These are phyloP conservation scores for Drosophila mulleri DNA, from an alignment of 2,888 invertebrate species.

Conservation along the genomic window DNA sequence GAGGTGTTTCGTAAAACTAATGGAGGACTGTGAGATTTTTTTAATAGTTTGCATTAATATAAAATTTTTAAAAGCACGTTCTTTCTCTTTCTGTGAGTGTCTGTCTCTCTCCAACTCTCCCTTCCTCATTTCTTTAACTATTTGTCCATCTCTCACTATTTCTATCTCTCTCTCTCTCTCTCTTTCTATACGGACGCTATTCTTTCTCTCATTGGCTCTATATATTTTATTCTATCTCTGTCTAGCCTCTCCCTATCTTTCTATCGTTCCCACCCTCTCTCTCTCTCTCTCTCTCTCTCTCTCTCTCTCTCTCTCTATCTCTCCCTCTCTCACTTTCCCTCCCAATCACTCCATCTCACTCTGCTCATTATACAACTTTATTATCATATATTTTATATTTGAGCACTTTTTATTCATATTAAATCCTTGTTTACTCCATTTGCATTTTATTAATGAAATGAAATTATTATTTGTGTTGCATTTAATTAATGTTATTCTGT, in stretches of 20 bases:
- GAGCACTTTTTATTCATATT: neutral
- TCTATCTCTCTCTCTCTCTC: neutral
- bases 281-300: neutral
- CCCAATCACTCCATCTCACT: neutral
- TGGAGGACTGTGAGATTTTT: no score
- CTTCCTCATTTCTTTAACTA: no score
- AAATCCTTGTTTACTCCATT: neutral
- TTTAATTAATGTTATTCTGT: slow-evolving; percentile 35
- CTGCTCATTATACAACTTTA: neutral
- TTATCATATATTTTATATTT: neutral
- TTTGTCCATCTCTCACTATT: neutral
- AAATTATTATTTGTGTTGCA: slow-evolving; percentile 22
- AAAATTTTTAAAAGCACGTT: neutral
- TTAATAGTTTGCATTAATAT: neutral
- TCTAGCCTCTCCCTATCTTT: neutral
- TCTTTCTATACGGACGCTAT: neutral
- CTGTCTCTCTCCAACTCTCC: neutral
- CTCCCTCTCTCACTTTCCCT: neutral
- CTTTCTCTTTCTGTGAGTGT: neutral
- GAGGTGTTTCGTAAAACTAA: neutral
- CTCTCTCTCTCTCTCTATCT: neutral
- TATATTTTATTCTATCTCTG: neutral
- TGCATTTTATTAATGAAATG: slow-evolving; percentile 12
- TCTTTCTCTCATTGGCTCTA: neutral
- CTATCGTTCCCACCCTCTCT: neutral